Percentiles rank a stretch among this genome's conserved stretches.
These are phyloP conservation scores for Drosophila equinoxialis DNA, from an alignment of 1,140 invertebrate genomes.

Conservation along the genomic window DNA sequence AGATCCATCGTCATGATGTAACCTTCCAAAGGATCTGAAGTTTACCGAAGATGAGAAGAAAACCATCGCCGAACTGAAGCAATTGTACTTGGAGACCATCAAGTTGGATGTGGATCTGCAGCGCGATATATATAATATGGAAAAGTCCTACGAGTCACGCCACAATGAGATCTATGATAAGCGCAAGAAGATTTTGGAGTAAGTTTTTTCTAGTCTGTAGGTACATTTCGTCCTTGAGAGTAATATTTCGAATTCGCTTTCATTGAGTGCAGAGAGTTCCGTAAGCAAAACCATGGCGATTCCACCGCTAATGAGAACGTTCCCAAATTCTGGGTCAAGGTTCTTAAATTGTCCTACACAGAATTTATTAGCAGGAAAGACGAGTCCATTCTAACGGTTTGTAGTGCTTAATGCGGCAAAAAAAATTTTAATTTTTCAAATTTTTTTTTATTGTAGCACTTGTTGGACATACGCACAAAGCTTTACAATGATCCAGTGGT, in stretches of 20 bases:
- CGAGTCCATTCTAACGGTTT: constrained; percentile 91
- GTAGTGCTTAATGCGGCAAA: constrained; percentile 3
- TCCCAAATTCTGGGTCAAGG: constrained; percentile 95
- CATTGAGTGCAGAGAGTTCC: constrained; percentile 46
- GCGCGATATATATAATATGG: constrained; percentile 92
- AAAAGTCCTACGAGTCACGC: constrained; percentile 88
- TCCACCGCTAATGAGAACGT: constrained; percentile 85
- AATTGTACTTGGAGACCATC: constrained; percentile 91
- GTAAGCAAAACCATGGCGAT: constrained; percentile 62
- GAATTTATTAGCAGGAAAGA: constrained; percentile 90
- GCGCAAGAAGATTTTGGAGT: constrained; percentile 71
- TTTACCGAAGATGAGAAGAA: constrained; percentile 87
- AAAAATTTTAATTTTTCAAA: neutral
- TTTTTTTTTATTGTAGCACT: constrained; percentile 6
- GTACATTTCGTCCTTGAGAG: too few species aligned
- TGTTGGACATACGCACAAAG: constrained; percentile 61
- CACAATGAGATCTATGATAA: constrained; percentile 28
- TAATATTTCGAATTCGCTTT: too few species aligned
- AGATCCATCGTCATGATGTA: too few species aligned
- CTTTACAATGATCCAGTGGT: constrained; percentile 56
- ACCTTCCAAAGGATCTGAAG: constrained; percentile 23
- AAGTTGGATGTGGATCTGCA: constrained; percentile 94
- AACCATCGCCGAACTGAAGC: constrained; percentile 93
- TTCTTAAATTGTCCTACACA: constrained; percentile 91
- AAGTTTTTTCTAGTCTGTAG: constrained; percentile 9